Conservation (phyloP, 2,888 invertebrate genomes). For the Gasteruption jaculator region DNA sequence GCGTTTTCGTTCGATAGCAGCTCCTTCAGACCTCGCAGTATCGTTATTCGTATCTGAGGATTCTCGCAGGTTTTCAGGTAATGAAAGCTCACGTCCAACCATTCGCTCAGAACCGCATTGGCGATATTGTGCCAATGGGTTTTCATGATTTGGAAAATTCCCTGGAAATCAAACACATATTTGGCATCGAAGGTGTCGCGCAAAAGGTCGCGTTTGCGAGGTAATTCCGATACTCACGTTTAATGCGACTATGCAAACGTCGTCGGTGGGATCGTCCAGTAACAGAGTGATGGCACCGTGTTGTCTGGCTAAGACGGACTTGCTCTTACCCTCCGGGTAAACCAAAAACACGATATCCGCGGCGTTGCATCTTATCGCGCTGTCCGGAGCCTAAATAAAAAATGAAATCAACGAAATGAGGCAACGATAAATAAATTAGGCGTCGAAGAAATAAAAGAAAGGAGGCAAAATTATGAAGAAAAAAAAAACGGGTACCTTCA, state of each 20-base stretch:
- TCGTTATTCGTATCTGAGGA: constrained; percentile 22
- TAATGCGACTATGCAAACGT: constrained; percentile 26
- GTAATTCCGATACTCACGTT: constrained; percentile 25
- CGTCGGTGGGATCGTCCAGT: constrained; percentile 21
- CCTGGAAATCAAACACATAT: constrained; percentile 18
- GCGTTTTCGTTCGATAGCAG: constrained; percentile 19
- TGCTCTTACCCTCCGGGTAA: constrained; percentile 15
- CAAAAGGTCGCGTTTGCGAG: no score
- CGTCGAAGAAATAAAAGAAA: no score
- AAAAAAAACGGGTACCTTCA: constrained; percentile 23
- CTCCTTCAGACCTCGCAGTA: constrained; percentile 24
- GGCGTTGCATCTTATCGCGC: constrained; percentile 27
- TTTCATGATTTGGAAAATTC: constrained; percentile 21
- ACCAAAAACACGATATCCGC: constrained; percentile 28
- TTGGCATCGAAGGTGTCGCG: background rate
- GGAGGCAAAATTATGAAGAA: no score
- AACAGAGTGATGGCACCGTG: constrained; percentile 26
- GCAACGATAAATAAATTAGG: no score
- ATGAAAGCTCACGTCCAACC: constrained; percentile 24
- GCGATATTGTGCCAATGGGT: constrained; percentile 25
- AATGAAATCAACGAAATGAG: background rate
- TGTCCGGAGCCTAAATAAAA: constrained; percentile 25
- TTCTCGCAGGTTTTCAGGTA: constrained; percentile 14
- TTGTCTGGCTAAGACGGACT: constrained; percentile 15
- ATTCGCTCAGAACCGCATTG: constrained; percentile 16